These are phyloP conservation scores for Solenopsis fugax DNA, from an alignment of 1,140 invertebrate species.

Conservation along the genomic window DNA sequence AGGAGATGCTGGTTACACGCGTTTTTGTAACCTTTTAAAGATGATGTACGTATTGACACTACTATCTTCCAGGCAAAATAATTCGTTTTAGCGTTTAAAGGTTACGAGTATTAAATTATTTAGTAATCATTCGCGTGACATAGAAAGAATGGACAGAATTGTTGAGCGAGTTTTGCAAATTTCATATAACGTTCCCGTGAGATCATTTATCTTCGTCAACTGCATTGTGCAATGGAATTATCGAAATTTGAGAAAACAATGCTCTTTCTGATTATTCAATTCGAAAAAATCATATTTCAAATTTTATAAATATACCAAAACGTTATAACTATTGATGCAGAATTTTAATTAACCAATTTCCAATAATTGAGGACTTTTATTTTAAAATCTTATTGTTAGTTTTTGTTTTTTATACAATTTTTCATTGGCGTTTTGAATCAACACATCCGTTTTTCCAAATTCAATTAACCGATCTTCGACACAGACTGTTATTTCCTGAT, in stretches of 20 bases:
- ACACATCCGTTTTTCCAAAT: slow-evolving; percentile 23
- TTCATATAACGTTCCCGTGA: not conserved
- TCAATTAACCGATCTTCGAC: slow-evolving; percentile 11
- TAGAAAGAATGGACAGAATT: not conserved
- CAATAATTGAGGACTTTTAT: slow-evolving; percentile 3
- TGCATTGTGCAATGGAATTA: not conserved
- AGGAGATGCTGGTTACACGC: slow-evolving; percentile 9
- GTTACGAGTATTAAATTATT: slow-evolving; percentile 40
- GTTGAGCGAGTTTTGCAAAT: not conserved
- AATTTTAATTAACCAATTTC: not conserved
- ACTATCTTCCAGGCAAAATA: not conserved
- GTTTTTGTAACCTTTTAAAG: slow-evolving; percentile 5
- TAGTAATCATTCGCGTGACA: not conserved
- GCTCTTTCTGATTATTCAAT: slow-evolving; percentile 11
- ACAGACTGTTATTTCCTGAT: not conserved
- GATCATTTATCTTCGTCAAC: slow-evolving; percentile 5
- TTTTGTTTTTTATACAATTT: slow-evolving; percentile 11
- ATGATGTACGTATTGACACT: not conserved
- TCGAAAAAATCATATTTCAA: slow-evolving; percentile 6
- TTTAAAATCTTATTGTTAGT: not conserved
- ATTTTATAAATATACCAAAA: not conserved
- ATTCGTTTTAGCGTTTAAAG: slow-evolving; percentile 44
- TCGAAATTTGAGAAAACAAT: slow-evolving; percentile 11
- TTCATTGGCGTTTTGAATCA: not conserved
- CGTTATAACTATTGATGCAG: not conserved